These are phyloP conservation scores for Hartigia nigra DNA, from an alignment of 2,888 invertebrate genomes.

Conservation along the genomic window DNA sequence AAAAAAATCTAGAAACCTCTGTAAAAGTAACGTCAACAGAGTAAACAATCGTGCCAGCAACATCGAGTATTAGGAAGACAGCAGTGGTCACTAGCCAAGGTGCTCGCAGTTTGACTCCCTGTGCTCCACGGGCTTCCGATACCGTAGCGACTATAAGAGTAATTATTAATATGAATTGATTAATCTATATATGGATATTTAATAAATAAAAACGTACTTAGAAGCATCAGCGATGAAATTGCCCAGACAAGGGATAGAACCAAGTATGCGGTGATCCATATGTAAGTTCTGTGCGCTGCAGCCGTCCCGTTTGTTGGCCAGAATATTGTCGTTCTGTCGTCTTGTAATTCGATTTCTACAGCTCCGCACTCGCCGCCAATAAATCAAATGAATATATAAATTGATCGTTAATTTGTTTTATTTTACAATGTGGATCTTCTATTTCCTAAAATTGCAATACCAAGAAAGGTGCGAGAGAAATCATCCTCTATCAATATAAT, in stretches of 20 bases:
- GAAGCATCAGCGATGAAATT: constrained; percentile 16
- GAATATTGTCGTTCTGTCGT: constrained; percentile 3
- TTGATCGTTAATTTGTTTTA: neutral
- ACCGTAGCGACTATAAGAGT: constrained; percentile 8
- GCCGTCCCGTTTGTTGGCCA: constrained; percentile 12
- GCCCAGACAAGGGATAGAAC: constrained; percentile 11
- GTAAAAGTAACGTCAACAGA: constrained; percentile 14
- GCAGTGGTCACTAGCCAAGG: constrained; percentile 17
- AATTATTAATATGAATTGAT: neutral
- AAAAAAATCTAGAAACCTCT: constrained; percentile 7
- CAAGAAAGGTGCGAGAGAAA: neutral
- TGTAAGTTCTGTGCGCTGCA: neutral
- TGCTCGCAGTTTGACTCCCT: constrained; percentile 8
- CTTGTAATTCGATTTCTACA: constrained; percentile 12
- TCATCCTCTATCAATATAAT: neutral
- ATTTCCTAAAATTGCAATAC: neutral
- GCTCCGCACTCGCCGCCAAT: constrained; percentile 15
- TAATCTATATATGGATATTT: neutral
- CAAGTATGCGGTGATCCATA: constrained; percentile 17
- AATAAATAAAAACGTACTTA: constrained; percentile 14
- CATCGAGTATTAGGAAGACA: constrained; percentile 12
- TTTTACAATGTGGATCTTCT: neutral
- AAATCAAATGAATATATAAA: neutral
- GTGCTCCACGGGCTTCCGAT: constrained; percentile 4
- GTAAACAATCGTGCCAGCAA: constrained; percentile 8